Evolutionary conservation across 2,113 vertebrate genomes (phyloP).

Genomic region (Ursus arctos): DNA sequence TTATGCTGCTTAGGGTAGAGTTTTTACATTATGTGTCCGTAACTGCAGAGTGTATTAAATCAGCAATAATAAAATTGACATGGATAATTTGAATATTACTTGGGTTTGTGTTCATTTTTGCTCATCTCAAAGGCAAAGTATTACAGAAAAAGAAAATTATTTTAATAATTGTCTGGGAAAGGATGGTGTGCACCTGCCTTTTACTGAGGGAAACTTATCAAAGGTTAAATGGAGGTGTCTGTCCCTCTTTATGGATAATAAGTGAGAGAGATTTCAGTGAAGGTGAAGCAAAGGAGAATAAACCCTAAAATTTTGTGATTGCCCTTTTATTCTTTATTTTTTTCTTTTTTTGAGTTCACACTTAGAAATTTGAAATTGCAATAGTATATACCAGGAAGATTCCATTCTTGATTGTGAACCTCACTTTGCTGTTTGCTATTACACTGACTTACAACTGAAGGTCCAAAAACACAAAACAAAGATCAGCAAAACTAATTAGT

Average conservation of each 20-base stretch:
- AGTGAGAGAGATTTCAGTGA: background rate
- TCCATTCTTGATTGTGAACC: background rate
- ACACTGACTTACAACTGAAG: background rate
- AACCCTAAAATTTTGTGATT: background rate
- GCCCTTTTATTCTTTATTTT: background rate
- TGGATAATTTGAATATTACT: background rate
- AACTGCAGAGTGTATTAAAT: background rate
- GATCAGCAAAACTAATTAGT: background rate
- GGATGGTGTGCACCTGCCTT: background rate
- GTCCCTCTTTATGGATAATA: background rate
- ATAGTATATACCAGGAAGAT: background rate
- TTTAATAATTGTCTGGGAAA: background rate
- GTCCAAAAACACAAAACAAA: background rate
- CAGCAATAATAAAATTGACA: background rate
- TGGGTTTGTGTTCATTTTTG: background rate
- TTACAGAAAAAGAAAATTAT: background rate
- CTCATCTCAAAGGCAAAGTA: background rate
- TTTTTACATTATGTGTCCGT: conserved; percentile 1
- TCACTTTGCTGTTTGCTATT: background rate
- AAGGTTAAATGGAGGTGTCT: background rate
- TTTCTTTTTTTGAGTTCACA: background rate
- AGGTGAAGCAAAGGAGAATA: background rate
- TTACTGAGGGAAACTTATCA: background rate
- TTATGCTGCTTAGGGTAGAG: background rate
- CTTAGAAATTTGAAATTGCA: conserved; percentile 8